Evolutionary conservation across 2,888 invertebrate genomes (phyloP), one percentile per base, ranked within the genome.

Genomic region (Cantharis rustica): DNA sequence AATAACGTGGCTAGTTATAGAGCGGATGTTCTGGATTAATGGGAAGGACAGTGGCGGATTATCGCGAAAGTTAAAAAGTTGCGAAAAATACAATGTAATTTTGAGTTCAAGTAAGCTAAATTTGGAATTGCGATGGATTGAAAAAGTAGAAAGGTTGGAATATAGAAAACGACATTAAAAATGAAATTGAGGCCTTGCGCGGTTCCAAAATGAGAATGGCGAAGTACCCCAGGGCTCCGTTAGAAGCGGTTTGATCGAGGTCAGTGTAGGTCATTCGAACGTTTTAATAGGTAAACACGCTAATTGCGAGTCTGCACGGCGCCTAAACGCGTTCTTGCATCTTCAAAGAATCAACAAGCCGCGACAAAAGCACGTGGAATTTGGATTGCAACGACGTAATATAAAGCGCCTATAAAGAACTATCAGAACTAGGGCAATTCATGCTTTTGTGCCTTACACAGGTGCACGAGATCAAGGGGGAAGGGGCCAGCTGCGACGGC

Each of bases 341-440:
- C 77, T 75, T 69, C 72, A 66, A 23, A 66, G 82, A 84, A 86
- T 86, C 85, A 86, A 85, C 85, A 84, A 81, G 70, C 78, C 80
- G 80, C 78, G 77, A 85, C 84, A 66, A 66, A 66, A 66, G 64
- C 84, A 85, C 84, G 85, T 84, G 84, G 84, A 82, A 82, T 80
- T 79, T 66, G 79, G 82, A 83, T 83, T 77, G 80, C 79, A 79
- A 80, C 80, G 79, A 75, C 80, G 76, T 74, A 79, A 79, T 76
- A 75, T 72, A 75, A 69, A 47, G 72, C 73, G 78, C 75, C 69
- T 76, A 75, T 75, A 80, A 75, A 79, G 79, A 75, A 76, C 82
- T 77, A 84, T 84, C 83, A 84, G 83, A 85, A 84, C 84, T 84
- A 82, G 84, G 84, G 82, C 84, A 84, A 84, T 84, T 84, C 83